Conservation (phyloP, 1,140 invertebrate species). For the Xylocopa sonorina region DNA sequence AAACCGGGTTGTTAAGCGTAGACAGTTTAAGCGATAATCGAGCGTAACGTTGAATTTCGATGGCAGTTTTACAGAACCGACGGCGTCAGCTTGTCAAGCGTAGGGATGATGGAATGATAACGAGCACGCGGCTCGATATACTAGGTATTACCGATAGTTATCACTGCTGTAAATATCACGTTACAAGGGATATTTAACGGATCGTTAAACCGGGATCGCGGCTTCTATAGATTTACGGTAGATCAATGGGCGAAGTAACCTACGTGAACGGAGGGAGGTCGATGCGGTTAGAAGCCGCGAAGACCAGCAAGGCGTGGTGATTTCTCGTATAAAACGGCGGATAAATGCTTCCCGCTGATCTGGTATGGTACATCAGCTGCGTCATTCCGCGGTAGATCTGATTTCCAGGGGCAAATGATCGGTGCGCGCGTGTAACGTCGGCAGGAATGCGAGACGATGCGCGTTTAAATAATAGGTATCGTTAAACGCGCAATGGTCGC, state of each 20-base stretch:
- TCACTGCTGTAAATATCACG: conserved; percentile 24
- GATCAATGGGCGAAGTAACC: conserved; percentile 3
- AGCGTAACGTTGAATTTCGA: no score
- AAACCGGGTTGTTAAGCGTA: no score
- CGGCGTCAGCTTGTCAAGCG: background rate
- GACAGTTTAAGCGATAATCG: background rate
- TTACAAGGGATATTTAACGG: conserved; percentile 48
- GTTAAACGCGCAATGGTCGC: conserved; percentile 29
- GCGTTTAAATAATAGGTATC: conserved; percentile 61
- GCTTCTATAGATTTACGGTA: conserved; percentile 10
- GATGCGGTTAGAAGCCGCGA: background rate
- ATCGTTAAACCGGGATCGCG: conserved; percentile 34
- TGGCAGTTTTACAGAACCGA: background rate
- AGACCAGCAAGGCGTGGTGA: conserved; percentile 8
- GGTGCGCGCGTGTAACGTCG: conserved; percentile 30
- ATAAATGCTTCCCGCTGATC: conserved; percentile 53
- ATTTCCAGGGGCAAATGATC: conserved; percentile 50
- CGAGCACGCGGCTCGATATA: conserved; percentile 15
- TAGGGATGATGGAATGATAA: conserved; percentile 34
- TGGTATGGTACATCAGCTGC: conserved; percentile 39
- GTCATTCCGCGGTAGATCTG: conserved; percentile 53
- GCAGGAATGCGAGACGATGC: conserved; percentile 57
- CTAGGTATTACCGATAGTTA: conserved; percentile 12
- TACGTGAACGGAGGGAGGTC: background rate
- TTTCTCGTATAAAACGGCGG: conserved; percentile 29